These are phyloP conservation scores for Noturus placidus DNA, from an alignment of 2,113 vertebrate species.

Conservation along the genomic window DNA sequence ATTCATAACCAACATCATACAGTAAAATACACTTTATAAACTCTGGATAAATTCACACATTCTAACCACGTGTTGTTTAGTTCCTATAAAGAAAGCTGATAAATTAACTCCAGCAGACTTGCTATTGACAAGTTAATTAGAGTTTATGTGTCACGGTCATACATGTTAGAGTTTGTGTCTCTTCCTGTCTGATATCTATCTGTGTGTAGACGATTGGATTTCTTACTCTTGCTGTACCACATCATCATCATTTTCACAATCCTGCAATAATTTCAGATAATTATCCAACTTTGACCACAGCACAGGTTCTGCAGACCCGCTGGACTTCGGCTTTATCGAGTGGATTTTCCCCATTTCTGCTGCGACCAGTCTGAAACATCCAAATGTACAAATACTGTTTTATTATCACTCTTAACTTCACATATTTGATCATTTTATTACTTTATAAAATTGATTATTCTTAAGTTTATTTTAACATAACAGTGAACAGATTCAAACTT, in stretches of 20 bases:
- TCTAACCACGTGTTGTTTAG: not conserved
- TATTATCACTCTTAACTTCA: not conserved
- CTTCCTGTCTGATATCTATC: not conserved
- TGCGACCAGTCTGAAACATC: constrained; percentile 69
- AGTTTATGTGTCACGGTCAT: too few relatives aligned
- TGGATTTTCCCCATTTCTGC: constrained; percentile 73
- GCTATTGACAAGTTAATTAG: not conserved
- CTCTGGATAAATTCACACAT: not conserved
- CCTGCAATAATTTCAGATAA: constrained; percentile 66
- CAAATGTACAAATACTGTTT: not conserved
- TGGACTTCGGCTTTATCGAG: constrained; percentile 62
- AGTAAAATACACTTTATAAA: not conserved
- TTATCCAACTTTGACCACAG: constrained; percentile 72
- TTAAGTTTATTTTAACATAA: too few relatives aligned
- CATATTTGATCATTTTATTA: not conserved
- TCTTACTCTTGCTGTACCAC: constrained; percentile 15
- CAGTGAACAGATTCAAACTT: too few relatives aligned
- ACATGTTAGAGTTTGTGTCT: not conserved
- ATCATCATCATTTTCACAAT: not conserved
- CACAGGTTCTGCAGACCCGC: constrained; percentile 54
- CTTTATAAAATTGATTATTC: too few relatives aligned
- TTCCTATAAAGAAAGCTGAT: not conserved
- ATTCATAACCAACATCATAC: not conserved
- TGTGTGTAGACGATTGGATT: not conserved
- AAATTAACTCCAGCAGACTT: not conserved